Evolutionary conservation across 2,797 vertebrate species (phyloP), one percentile per base, ranked within the genome.

Genomic region (Delichon dasypus): DNA sequence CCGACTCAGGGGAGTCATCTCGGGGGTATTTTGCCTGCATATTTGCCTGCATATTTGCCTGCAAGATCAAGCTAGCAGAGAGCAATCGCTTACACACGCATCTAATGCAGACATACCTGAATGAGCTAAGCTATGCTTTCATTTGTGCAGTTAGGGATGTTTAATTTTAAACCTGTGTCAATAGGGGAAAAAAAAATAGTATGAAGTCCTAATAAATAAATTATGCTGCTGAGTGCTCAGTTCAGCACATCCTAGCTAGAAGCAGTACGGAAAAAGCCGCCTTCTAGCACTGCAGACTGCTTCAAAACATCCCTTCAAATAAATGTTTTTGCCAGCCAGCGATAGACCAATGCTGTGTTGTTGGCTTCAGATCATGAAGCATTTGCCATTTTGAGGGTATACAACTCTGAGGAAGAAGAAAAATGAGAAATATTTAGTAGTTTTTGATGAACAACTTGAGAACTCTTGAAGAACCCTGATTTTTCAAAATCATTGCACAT

Each of bases 201-300:
- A 67, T 61, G 83, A 95, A 77, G 55, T 88, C 83, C 80, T 94
- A 73, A 94, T 96, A 93, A 95, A 96, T 95, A 94, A 96, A 79
- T 84, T 71, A 90, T 93, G 80, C 57, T 12, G 5, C 42, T 0
- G 4, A 87, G 75, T 67, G 77, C 89, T 91, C 89, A 74, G 83
- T 95, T 94, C 93, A 94, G 77, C 85, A 73, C 80, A 82, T 95
- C 77, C 93, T 93, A 85, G 85, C 94, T 90, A 73, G 88, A 57
- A 96, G 89, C 66, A 50, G 48, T 57, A 81, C 38, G 86, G 82
- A 86, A 92, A 82, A 81, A 94, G 45, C 54, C 0, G 0, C 91
- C 90, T 94, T 70, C 81, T 74, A 96, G 91, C 79, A 23, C 53
- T 78, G 66, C 70, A 90, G 73, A 34, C 60, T 90, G 42, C 74